A percentile compares a stretch with the other conserved stretches of the same genome.
Conservation (phyloP, 2,113 vertebrate genomes). For the Neolamprologus ventralis region DNA sequence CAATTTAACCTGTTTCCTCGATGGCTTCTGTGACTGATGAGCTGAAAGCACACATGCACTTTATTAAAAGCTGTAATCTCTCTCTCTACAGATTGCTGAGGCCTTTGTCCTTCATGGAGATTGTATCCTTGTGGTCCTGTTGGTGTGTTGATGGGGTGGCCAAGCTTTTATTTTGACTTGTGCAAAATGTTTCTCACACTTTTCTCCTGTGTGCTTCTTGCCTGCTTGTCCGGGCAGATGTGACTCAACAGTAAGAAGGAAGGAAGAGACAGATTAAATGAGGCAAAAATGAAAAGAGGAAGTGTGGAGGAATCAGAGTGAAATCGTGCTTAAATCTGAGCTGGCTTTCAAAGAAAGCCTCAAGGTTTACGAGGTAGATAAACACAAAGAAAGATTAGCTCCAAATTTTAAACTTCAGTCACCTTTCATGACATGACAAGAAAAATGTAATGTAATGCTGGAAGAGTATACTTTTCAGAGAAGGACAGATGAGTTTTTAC, state of each 20-base stretch:
- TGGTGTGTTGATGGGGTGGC: background rate
- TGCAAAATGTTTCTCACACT: background rate
- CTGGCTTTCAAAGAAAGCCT: background rate
- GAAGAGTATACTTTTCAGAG: background rate
- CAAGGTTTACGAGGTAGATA: background rate
- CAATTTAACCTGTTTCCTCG: background rate
- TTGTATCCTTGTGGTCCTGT: conserved; percentile 84
- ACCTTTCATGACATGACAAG: background rate
- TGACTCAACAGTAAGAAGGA: background rate
- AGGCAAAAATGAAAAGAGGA: background rate
- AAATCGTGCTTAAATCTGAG: background rate
- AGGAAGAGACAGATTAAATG: background rate
- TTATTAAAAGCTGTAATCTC: background rate
- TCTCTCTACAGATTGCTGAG: conserved; percentile 82
- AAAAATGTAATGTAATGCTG: background rate
- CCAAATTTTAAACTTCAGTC: background rate
- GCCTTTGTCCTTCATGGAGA: conserved; percentile 86
- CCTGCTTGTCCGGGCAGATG: background rate
- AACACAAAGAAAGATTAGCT: background rate
- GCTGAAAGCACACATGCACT: background rate
- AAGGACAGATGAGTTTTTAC: background rate
- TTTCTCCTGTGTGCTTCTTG: background rate
- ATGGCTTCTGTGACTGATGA: background rate
- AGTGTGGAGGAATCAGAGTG: background rate
- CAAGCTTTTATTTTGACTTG: background rate